These are phyloP conservation scores for Urocolius indicus DNA, from an alignment of 2,113 vertebrate genomes.

Conservation along the genomic window DNA sequence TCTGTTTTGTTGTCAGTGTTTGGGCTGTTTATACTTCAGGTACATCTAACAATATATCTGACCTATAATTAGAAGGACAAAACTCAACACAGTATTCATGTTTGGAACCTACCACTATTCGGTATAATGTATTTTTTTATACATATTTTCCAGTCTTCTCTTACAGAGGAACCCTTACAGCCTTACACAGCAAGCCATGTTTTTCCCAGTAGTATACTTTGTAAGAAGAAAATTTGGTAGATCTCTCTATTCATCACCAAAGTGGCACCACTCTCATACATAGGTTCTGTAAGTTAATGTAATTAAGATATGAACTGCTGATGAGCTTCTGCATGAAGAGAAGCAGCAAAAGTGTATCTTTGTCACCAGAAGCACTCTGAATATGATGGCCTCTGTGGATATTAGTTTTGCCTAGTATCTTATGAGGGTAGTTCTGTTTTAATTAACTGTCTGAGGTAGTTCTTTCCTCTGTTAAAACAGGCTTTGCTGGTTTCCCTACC, in stretches of 20 bases:
- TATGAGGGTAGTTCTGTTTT: background rate
- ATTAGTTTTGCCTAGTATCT: background rate
- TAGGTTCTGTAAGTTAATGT: background rate
- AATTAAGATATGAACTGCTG: conserved; percentile 53
- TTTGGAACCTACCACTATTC: background rate
- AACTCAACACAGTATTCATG: background rate
- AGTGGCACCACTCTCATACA: background rate
- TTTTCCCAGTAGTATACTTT: background rate
- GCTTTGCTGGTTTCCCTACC: background rate
- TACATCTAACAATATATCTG: background rate
- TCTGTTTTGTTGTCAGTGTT: background rate
- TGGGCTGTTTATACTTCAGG: background rate
- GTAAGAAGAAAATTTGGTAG: background rate
- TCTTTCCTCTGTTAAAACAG: background rate
- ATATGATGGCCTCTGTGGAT: background rate
- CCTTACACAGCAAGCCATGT: background rate
- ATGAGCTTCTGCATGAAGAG: conserved; percentile 26
- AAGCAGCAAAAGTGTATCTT: conserved; percentile 1
- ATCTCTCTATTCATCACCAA: background rate
- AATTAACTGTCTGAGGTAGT: background rate
- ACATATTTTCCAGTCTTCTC: background rate
- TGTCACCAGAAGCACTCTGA: background rate
- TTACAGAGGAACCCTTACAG: background rate
- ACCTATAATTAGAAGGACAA: background rate
- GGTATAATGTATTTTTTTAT: background rate